A percentile compares a stretch with the other conserved stretches of the same genome.
Evolutionary conservation across 2,113 vertebrate species (phyloP).

Genomic region (Delphinus delphis): DNA sequence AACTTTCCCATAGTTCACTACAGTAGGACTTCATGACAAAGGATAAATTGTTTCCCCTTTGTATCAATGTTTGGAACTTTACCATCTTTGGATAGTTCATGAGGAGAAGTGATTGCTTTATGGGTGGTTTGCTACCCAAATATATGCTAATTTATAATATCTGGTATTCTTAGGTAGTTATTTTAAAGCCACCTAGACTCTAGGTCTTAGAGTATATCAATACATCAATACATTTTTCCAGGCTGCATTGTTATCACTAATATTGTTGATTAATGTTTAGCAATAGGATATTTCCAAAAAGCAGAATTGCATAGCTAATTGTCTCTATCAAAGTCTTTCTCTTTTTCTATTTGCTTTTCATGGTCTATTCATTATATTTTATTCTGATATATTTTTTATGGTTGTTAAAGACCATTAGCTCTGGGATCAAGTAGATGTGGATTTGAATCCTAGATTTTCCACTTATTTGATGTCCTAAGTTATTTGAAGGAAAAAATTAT

Average conservation of each 20-base stretch:
- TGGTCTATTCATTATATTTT: background rate
- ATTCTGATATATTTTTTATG: background rate
- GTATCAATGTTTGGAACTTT: background rate
- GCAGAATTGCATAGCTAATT: background rate
- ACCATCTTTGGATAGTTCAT: background rate
- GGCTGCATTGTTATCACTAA: background rate
- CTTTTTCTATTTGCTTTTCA: background rate
- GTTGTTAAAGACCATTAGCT: background rate
- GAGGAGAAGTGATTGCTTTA: background rate
- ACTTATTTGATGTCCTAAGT: background rate
- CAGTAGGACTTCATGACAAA: background rate
- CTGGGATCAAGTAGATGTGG: background rate
- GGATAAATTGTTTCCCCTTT: background rate
- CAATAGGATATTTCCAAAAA: background rate
- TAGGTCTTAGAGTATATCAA: background rate
- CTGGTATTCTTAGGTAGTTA: background rate
- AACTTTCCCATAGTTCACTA: background rate
- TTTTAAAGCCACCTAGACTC: background rate
- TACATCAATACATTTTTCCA: background rate
- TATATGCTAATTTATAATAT: background rate
- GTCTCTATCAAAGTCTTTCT: background rate
- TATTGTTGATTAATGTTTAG: background rate
- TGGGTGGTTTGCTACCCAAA: background rate
- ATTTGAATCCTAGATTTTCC: background rate
- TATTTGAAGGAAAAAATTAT: background rate